A percentile compares a stretch with the other conserved stretches of the same genome.
These are phyloP conservation scores for Rhinophrynus dorsalis DNA, from an alignment of 2,797 vertebrate species.

Conservation along the genomic window DNA sequence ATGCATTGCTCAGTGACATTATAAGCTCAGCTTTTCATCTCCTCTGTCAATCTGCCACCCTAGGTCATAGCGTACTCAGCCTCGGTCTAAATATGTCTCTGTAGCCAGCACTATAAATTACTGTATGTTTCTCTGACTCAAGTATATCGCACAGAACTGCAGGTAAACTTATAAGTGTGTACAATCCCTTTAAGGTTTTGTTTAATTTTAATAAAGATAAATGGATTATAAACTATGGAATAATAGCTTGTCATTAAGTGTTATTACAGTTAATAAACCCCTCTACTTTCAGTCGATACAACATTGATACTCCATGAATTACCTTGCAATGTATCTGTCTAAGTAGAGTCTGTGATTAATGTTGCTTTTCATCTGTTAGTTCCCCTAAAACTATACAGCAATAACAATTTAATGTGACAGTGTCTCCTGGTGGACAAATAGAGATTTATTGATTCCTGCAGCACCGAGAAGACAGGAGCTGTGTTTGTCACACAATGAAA, in stretches of 20 bases:
- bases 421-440: constrained; percentile 24
- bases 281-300: neutral
- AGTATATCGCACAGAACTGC: too few species aligned
- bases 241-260: neutral
- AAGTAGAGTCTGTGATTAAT: constrained; percentile 19
- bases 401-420: constrained; percentile 29
- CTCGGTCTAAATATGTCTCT: too few species aligned
- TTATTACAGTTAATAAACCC: neutral
- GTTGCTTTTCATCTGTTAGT: neutral
- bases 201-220: too few species aligned
- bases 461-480: neutral
- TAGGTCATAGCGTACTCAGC: too few species aligned
- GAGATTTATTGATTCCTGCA: constrained; percentile 31
- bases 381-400: constrained; percentile 16
- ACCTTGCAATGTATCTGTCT: neutral
- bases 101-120: too few species aligned
- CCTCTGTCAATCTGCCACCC: too few species aligned
- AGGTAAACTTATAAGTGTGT: too few species aligned
- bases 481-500: constrained; percentile 1
- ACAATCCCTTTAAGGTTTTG: too few species aligned
- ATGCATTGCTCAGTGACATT: too few species aligned
- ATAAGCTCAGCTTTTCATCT: too few species aligned
- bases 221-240: too few species aligned
- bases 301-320: neutral
- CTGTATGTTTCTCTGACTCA: too few species aligned